phyloP scores from a whole-genome alignment of 1,140 invertebrate genomes.

The Drosophila malerkotliana region DNA sequence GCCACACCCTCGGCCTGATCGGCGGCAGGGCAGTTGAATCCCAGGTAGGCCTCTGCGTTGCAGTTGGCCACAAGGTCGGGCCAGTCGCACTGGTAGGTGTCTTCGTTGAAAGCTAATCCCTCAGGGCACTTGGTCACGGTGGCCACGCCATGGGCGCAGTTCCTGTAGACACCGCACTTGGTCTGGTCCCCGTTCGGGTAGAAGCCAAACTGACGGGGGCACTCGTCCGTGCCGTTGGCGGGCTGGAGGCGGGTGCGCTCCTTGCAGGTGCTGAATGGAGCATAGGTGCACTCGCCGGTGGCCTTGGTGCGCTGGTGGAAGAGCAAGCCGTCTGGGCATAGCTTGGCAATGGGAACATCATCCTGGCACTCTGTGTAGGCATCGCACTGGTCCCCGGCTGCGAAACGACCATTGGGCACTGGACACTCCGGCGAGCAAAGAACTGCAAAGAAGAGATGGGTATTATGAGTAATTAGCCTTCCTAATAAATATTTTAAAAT shows the following conservation, averaged over 20 bases:
- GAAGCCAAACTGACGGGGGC: conserved; percentile 93
- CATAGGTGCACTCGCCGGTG: conserved; percentile 91
- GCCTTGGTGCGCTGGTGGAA: conserved; percentile 91
- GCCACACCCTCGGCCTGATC: conserved; percentile 66
- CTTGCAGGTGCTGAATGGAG: conserved; percentile 89
- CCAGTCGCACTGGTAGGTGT: conserved; percentile 93
- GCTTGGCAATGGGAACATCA: conserved; percentile 88
- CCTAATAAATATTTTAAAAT: conserved; percentile 7
- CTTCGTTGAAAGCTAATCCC: conserved; percentile 92
- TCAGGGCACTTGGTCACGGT: conserved; percentile 88
- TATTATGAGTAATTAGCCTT: conserved; percentile 3
- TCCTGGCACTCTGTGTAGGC: conserved; percentile 87
- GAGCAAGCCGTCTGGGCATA: conserved; percentile 93
- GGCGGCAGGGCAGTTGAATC: conserved; percentile 87
- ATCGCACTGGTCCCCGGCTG: conserved; percentile 90
- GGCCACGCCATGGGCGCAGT: conserved; percentile 90
- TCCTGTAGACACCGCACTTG: conserved; percentile 93
- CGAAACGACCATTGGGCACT: conserved; percentile 88
- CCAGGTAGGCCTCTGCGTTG: conserved; percentile 90
- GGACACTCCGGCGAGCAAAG: conserved; percentile 84
- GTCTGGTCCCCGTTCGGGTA: conserved; percentile 88
- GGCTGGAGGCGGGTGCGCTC: conserved; percentile 87
- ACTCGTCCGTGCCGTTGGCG: conserved; percentile 88
- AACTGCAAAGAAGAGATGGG: conserved; percentile 26
- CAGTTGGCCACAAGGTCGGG: conserved; percentile 91